These are phyloP conservation scores for Hippasteria phrygiana DNA, from an alignment of 53 echinoderm and acorn worm genomes.

Conservation along the genomic window DNA sequence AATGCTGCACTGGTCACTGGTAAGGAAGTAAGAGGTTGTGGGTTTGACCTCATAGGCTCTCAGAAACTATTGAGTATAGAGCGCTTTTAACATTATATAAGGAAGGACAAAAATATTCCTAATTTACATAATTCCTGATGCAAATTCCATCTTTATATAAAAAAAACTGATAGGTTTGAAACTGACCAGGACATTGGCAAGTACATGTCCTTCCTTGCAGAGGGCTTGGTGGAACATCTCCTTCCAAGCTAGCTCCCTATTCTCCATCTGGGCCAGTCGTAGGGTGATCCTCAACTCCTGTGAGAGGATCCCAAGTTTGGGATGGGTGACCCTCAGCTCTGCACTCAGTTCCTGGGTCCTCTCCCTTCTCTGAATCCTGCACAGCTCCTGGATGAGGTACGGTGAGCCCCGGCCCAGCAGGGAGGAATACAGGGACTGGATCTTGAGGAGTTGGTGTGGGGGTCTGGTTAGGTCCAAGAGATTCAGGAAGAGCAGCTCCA, in stretches of 20 bases:
- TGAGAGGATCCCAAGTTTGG: slow-evolving; percentile 68
- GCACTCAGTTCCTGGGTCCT: slow-evolving; percentile 52
- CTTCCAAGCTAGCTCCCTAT: slow-evolving; percentile 84
- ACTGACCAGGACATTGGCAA: slow-evolving; percentile 88
- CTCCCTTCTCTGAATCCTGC: slow-evolving; percentile 56
- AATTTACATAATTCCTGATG: too few species aligned
- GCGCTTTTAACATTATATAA: too few species aligned
- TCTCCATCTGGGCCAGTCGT: slow-evolving; percentile 66
- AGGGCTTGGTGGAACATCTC: slow-evolving; percentile 72
- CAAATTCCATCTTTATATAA: too few species aligned
- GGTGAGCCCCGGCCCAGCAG: slow-evolving; percentile 64
- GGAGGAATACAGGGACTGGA: slow-evolving; percentile 52
- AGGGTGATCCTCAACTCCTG: slow-evolving; percentile 71
- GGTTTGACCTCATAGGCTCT: too few species aligned
- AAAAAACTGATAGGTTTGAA: neutral
- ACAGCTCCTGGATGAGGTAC: slow-evolving; percentile 61
- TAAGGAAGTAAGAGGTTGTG: too few species aligned
- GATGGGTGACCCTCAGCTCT: slow-evolving; percentile 26
- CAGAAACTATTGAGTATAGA: too few species aligned
- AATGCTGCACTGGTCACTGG: too few species aligned
- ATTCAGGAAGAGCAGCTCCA: slow-evolving; percentile 71
- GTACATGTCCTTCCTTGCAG: slow-evolving; percentile 69
- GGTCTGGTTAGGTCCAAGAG: slow-evolving; percentile 61
- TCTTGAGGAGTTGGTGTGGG: slow-evolving; percentile 27
- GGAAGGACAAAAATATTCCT: too few species aligned